phyloP scores from a whole-genome alignment of 2,113 vertebrate genomes.

The Alethe castanea region DNA sequence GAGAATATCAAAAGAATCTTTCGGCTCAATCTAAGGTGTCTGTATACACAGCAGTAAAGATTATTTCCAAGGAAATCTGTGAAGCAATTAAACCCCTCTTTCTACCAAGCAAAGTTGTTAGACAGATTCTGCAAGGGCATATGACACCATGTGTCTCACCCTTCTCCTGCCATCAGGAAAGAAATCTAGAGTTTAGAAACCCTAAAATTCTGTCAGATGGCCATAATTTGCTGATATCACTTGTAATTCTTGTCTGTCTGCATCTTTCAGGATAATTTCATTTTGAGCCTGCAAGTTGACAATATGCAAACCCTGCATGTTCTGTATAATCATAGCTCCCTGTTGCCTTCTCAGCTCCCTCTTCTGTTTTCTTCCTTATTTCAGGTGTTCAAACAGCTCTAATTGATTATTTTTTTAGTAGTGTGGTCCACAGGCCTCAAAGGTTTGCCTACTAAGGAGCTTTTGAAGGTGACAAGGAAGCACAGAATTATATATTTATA shows the following conservation, averaged over 20 bases:
- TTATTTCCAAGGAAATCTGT: background rate
- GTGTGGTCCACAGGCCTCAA: background rate
- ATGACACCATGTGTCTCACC: rapidly evolving
- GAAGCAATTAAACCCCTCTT: background rate
- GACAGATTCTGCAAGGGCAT: background rate
- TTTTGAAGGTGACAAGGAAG: background rate
- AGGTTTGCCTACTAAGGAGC: background rate
- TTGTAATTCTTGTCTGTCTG: background rate
- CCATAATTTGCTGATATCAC: background rate
- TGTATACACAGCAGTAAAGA: background rate
- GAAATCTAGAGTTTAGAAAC: background rate
- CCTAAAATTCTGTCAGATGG: background rate
- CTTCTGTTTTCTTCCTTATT: background rate
- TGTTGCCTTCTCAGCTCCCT: background rate
- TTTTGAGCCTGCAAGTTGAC: background rate
- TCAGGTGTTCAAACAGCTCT: background rate
- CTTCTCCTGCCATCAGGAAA: background rate
- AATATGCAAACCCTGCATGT: background rate
- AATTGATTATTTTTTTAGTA: background rate
- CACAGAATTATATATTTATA: background rate
- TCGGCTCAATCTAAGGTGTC: background rate
- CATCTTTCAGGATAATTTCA: background rate
- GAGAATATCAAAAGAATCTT: background rate
- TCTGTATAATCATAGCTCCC: background rate
- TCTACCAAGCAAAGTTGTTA: background rate